These are phyloP conservation scores for Agrotis clavis DNA, from an alignment of 2,888 invertebrate genomes.

Conservation along the genomic window DNA sequence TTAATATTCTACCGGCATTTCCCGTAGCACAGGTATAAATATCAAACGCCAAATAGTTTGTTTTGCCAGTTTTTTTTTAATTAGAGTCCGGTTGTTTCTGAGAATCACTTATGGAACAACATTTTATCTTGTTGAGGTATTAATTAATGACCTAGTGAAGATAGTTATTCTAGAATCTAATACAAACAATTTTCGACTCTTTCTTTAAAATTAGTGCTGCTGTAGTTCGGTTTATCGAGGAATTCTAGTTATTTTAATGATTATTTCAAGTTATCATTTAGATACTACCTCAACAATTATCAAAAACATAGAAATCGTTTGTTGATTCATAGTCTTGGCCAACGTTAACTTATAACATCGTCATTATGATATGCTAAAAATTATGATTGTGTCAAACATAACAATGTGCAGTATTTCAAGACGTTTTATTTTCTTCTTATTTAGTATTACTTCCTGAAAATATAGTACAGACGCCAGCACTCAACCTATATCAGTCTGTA, in stretches of 20 bases:
- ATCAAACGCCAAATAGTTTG: no score
- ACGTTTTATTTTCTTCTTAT: background rate
- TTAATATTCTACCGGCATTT: background rate
- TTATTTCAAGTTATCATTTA: background rate
- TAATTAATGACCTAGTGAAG: background rate
- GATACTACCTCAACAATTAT: background rate
- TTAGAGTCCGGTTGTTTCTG: no score
- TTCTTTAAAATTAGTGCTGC: background rate
- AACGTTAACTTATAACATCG: background rate
- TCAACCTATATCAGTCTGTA: no score
- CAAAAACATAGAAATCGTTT: background rate
- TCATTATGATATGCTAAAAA: constrained; percentile 2
- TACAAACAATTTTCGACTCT: background rate
- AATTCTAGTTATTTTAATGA: background rate
- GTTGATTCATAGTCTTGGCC: background rate
- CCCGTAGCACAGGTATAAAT: no score
- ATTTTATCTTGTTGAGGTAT: no score
- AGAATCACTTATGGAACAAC: background rate
- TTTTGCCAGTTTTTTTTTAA: no score
- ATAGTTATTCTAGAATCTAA: background rate
- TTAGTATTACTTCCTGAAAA: no score
- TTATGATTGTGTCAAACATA: background rate
- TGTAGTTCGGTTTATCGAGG: background rate
- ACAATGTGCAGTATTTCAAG: background rate
- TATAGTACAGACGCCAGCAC: no score